Conservation (phyloP, 2,797 vertebrate species). For the Poecile montanus region DNA sequence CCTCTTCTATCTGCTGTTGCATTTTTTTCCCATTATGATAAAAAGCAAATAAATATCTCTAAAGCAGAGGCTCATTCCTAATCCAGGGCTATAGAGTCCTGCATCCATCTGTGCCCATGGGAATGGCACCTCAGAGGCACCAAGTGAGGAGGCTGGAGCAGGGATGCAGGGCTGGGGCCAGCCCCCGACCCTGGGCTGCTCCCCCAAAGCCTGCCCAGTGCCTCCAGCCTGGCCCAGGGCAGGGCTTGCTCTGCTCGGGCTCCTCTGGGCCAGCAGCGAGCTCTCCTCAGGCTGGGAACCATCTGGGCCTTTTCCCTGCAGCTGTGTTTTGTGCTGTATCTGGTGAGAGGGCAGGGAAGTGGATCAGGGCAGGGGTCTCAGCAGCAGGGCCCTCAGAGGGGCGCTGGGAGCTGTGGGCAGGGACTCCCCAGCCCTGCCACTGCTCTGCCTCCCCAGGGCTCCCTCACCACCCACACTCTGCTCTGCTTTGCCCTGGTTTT, state of each 20-base stretch:
- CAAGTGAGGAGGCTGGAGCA: not conserved
- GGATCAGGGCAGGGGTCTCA: not conserved
- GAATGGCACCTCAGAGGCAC: not conserved
- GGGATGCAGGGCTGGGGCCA: not conserved
- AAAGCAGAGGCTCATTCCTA: slow-evolving; percentile 53
- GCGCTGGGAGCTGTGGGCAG: not conserved
- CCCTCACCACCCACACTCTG: not conserved
- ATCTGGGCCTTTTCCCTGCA: fast-evolving
- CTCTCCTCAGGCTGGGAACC: not conserved
- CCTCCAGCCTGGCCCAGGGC: not conserved
- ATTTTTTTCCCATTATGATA: slow-evolving; percentile 62
- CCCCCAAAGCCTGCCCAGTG: not conserved
- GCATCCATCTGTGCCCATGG: not conserved
- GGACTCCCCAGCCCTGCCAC: not conserved
- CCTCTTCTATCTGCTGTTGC: slow-evolving; percentile 63
- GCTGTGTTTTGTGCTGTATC: not conserved
- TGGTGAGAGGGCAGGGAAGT: not conserved
- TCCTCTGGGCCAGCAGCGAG: not conserved
- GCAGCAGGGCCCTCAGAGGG: not conserved
- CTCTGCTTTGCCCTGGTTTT: not conserved
- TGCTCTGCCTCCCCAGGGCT: not conserved
- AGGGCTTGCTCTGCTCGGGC: not conserved
- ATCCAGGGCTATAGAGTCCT: slow-evolving; percentile 32
- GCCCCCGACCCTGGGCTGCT: not conserved
- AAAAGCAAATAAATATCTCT: slow-evolving; percentile 67